A percentile compares a stretch with the other conserved stretches of the same genome.
phyloP scores from a whole-genome alignment of 2,888 invertebrate species.

The Cheilosia pagana region DNA sequence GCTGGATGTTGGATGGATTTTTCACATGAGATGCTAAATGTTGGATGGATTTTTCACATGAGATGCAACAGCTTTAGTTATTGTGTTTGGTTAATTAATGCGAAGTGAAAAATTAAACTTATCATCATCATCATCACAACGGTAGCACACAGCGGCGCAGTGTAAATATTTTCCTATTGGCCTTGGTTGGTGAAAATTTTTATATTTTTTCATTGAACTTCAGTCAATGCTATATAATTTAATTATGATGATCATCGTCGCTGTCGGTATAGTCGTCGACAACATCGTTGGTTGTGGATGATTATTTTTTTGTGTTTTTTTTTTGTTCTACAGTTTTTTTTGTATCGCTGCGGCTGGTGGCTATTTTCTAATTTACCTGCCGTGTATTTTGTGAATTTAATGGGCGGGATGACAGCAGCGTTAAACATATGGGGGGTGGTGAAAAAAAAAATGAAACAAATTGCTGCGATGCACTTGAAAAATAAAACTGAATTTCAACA shows the following conservation, averaged over 20 bases:
- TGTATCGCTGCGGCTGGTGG: conserved; percentile 19
- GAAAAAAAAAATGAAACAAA: conserved; percentile 32
- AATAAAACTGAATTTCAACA: conserved; percentile 16
- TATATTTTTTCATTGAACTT: conserved; percentile 67
- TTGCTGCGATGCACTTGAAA: conserved; percentile 69
- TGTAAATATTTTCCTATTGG: conserved; percentile 48
- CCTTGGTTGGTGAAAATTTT: conserved; percentile 65
- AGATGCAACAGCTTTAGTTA: conserved; percentile 47
- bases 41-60: conserved; percentile 19
- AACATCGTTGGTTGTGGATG: not conserved
- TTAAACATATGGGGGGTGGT: not conserved
- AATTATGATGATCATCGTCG: conserved; percentile 70
- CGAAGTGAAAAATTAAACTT: conserved; percentile 64
- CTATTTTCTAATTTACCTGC: conserved; percentile 63
- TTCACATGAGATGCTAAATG: conserved; percentile 55
- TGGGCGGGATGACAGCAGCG: conserved; percentile 35
- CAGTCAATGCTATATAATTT: conserved; percentile 72
- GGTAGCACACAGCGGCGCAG: conserved; percentile 12
- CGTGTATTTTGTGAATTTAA: conserved; percentile 67
- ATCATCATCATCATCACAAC: conserved; percentile 27
- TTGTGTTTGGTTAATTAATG: conserved; percentile 60
- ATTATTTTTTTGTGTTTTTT: conserved; percentile 22
- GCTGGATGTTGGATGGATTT: not conserved
- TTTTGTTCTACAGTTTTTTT: conserved; percentile 1
- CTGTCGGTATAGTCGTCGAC: conserved; percentile 42